Percentiles rank a stretch among this genome's conserved stretches.
phyloP scores from a whole-genome alignment of 2,113 vertebrate genomes.

The Microcebus griseorufus region DNA sequence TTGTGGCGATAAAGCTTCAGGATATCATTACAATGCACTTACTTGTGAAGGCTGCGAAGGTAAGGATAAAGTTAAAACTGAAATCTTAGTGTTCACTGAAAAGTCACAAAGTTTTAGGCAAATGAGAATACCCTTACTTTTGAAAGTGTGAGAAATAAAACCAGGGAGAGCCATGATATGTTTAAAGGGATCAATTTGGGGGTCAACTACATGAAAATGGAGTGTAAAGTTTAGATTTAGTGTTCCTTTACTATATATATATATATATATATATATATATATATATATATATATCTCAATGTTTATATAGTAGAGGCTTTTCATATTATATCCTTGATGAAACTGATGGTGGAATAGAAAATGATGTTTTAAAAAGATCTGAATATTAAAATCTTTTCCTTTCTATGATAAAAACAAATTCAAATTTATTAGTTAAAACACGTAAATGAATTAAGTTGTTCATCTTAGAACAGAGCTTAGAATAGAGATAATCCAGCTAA shows the following conservation, averaged over 20 bases:
- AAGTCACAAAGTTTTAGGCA: not conserved
- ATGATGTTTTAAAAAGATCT: not conserved
- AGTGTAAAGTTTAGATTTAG: constrained; percentile 19
- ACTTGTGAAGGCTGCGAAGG: constrained; percentile 98
- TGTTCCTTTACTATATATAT: not conserved
- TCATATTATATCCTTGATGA: not conserved
- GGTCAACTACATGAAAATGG: not conserved
- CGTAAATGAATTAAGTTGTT: no score
- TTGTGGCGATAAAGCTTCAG: constrained; percentile 95
- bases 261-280: not conserved
- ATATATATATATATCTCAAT: not conserved
- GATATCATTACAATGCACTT: constrained; percentile 96
- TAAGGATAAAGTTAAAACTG: constrained; percentile 72
- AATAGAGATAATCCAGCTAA: no score
- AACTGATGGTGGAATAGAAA: not conserved
- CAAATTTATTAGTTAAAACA: no score
- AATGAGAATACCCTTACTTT: constrained; percentile 1
- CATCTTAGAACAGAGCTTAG: no score
- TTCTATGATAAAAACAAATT: no score
- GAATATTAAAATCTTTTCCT: not conserved
- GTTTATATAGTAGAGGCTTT: not conserved
- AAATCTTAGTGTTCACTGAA: not conserved
- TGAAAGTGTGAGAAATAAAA: constrained; percentile 15
- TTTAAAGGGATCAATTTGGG: not conserved
- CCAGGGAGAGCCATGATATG: not conserved